A percentile compares a stretch with the other conserved stretches of the same genome.
phyloP scores from a whole-genome alignment of 2,888 invertebrate genomes.

The Ganaspis brasiliensis region DNA sequence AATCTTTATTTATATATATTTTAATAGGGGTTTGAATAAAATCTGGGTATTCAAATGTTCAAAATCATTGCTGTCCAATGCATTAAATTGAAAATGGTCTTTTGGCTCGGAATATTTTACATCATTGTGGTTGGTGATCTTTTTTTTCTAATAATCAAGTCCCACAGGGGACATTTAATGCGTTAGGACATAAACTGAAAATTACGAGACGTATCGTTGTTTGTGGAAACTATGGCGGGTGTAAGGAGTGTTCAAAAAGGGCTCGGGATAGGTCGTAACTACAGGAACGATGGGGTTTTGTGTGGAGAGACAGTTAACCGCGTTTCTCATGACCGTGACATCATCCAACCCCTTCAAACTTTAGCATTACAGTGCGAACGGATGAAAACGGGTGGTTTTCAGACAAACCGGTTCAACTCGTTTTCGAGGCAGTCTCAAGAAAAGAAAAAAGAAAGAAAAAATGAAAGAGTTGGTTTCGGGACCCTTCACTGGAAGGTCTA shows the following conservation, averaged over 20 bases:
- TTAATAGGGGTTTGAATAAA: too few species aligned
- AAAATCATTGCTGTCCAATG: too few species aligned
- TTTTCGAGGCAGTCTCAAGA: slow-evolving; percentile 57
- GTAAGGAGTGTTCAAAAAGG: not conserved
- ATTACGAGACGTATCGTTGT: not conserved
- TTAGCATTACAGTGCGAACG: slow-evolving; percentile 50
- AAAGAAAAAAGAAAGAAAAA: slow-evolving; percentile 44
- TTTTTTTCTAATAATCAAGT: not conserved
- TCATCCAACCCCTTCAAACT: slow-evolving; percentile 60
- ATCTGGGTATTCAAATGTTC: too few species aligned
- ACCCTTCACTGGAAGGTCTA: slow-evolving; percentile 20
- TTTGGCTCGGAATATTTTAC: too few species aligned
- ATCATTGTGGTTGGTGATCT: not conserved
- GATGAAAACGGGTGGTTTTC: slow-evolving; percentile 72
- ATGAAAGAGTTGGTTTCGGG: slow-evolving; percentile 52
- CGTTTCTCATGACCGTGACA: slow-evolving; percentile 75
- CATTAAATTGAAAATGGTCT: too few species aligned
- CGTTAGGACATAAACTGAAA: not conserved
- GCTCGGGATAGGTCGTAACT: slow-evolving; percentile 10
- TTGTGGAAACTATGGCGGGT: not conserved
- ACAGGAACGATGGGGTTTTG: slow-evolving; percentile 47
- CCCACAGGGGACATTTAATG: not conserved
- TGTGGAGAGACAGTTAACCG: slow-evolving; percentile 72
- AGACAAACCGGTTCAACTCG: slow-evolving; percentile 76
- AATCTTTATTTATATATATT: too few species aligned